Evolutionary conservation across 2,888 invertebrate genomes (phyloP), one percentile per base, ranked within the genome.

Genomic region (Cerastis rubricosa): DNA sequence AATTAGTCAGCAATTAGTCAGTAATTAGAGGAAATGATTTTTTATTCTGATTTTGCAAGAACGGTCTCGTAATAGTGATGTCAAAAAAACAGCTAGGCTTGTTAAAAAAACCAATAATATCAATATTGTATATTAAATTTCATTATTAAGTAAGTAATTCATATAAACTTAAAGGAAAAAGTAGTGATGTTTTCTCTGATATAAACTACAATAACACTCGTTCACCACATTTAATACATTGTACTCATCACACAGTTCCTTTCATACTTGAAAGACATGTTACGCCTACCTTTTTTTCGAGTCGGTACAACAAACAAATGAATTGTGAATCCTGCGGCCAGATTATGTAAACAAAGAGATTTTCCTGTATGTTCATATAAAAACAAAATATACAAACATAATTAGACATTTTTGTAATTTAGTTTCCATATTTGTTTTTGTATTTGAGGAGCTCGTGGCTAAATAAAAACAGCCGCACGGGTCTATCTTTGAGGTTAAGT

Each of bases 251-350:
- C 11, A 47, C 7, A 47, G 64, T 67, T 57, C 3, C 59, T 83
- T 71, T 47, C 40, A 25, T 80, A 45, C 29, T n/a, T 73, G 35
- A 63, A 63, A 72, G 49, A 64, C 51, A 73, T 51, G 64, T 67
- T 57, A 68, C 54, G 11, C 49, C 54, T 59, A 35, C 22, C 17
- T 73, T 69, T 65, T 54, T 70, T 59, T 51, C 0, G 45, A 57
- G 57, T 81, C 57, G 22, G 19, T 49, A 57, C 54, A 29, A 71
- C 64, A 85, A 75, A 75, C 54, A 81, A 85, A 67, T 81, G 59
- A 70, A 72, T 67, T 63, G 81, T 51, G 22, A 75, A 59, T 40
- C 66, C 66, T 54, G 43, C 43, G 73, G 67, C 45, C 19, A 6
- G 59, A 40, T 45, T 57, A 47, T 61, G 61, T 76, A 66, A 74